phyloP scores from a whole-genome alignment of 2,797 vertebrate species.

The Pygocentrus nattereri region DNA sequence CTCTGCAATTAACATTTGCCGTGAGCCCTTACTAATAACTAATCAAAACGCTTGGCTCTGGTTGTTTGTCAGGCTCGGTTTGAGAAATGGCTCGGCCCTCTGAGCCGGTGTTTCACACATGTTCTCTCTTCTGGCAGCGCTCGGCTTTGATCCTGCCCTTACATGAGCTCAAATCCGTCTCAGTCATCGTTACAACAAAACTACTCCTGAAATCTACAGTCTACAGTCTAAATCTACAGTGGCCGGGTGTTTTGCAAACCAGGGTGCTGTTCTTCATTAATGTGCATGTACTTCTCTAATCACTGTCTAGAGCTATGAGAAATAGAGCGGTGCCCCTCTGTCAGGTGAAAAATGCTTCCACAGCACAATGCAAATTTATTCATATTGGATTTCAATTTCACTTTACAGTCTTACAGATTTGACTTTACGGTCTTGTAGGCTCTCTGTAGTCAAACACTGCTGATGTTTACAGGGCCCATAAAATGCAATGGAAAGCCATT shows the following conservation, averaged over 20 bases:
- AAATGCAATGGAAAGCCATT: too few species aligned
- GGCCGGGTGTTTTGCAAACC: background rate
- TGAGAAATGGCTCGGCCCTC: constrained; percentile 55
- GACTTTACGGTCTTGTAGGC: too few species aligned
- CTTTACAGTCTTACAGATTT: background rate
- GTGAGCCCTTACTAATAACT: constrained; percentile 62
- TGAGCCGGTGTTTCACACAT: constrained; percentile 64
- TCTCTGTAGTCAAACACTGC: background rate
- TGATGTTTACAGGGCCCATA: background rate
- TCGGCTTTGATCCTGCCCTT: constrained; percentile 36
- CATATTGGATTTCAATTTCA: too few species aligned
- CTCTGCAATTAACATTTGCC: constrained; percentile 60
- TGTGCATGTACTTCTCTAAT: background rate
- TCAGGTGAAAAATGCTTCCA: background rate
- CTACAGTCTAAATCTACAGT: too few species aligned
- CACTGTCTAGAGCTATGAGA: background rate
- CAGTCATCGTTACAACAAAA: background rate
- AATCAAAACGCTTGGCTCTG: constrained; percentile 60
- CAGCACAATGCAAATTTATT: background rate
- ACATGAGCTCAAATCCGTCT: constrained; percentile 22
- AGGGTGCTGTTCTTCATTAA: background rate
- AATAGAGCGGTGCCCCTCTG: background rate
- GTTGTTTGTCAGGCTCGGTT: constrained; percentile 61
- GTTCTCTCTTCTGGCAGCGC: constrained; percentile 46
- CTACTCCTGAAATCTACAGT: background rate